Conservation (phyloP, 2,113 vertebrate species). For the Falco punctatus region DNA sequence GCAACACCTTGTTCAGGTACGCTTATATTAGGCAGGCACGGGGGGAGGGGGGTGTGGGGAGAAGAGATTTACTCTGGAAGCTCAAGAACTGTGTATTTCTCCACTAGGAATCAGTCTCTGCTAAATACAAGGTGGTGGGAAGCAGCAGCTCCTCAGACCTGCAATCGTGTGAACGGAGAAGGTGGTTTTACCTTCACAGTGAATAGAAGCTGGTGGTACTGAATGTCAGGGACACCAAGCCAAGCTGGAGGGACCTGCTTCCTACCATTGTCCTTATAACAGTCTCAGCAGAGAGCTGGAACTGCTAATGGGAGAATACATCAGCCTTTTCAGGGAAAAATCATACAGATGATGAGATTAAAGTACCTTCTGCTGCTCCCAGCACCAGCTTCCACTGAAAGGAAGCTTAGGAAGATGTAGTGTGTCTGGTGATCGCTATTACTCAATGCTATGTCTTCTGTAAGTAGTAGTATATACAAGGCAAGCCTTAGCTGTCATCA, state of each 20-base stretch:
- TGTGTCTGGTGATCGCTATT: background rate
- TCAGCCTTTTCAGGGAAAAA: background rate
- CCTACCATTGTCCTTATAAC: accelerated
- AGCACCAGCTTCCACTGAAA: background rate
- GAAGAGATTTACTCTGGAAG: background rate
- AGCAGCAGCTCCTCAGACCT: background rate
- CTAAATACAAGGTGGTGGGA: background rate
- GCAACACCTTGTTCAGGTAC: background rate
- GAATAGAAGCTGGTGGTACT: background rate
- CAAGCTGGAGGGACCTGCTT: accelerated
- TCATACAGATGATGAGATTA: background rate
- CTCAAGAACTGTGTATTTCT: background rate
- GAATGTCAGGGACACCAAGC: background rate
- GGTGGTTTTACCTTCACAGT: background rate
- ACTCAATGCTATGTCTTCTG: background rate
- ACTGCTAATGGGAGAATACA: background rate
- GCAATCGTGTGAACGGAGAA: background rate
- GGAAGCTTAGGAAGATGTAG: background rate
- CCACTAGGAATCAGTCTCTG: background rate
- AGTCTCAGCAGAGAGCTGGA: background rate
- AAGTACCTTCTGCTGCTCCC: background rate
- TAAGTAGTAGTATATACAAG: background rate
- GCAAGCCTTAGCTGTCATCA: background rate
- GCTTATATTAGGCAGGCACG: background rate
- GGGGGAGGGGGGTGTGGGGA: accelerated